Conservation (phyloP, 2,113 vertebrate species). For the Carassius carassius region DNA sequence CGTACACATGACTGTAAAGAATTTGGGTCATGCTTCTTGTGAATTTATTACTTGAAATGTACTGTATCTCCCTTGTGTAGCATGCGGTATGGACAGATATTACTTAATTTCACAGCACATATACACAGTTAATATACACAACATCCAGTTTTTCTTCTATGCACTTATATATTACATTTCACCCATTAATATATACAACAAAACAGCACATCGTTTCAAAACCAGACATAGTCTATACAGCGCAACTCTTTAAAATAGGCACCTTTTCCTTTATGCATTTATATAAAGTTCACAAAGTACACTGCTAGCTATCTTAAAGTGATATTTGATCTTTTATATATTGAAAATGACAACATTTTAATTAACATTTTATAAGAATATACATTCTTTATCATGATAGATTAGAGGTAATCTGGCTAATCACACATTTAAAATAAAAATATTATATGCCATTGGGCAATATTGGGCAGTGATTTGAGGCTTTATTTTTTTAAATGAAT, state of each 20-base stretch:
- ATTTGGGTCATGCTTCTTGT: conserved; percentile 27
- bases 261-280: not conserved
- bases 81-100: conserved; percentile 46
- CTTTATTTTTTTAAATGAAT: conserved; percentile 11
- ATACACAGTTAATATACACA: conserved; percentile 45
- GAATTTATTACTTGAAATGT: conserved; percentile 22
- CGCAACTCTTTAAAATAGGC: conserved; percentile 4
- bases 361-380: conserved; percentile 25
- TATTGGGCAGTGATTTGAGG: conserved; percentile 18
- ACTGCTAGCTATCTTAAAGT: conserved; percentile 32
- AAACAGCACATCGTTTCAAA: not conserved
- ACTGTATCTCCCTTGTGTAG: conserved; percentile 46
- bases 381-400: conserved; percentile 58
- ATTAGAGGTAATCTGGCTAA: conserved; percentile 51
- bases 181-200: not conserved
- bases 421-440: conserved; percentile 28
- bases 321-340: conserved; percentile 46
- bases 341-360: conserved; percentile 11
- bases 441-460: conserved; percentile 14
- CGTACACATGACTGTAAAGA: conserved; percentile 44
- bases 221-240: conserved; percentile 4
- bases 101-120: conserved; percentile 45
- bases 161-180: not conserved
- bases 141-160: conserved; percentile 60
- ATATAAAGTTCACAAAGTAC: conserved; percentile 32